Percentiles rank a stretch among this genome's conserved stretches.
phyloP scores from a whole-genome alignment of 2,888 invertebrate species.

The Nesidiocoris tenuis region DNA sequence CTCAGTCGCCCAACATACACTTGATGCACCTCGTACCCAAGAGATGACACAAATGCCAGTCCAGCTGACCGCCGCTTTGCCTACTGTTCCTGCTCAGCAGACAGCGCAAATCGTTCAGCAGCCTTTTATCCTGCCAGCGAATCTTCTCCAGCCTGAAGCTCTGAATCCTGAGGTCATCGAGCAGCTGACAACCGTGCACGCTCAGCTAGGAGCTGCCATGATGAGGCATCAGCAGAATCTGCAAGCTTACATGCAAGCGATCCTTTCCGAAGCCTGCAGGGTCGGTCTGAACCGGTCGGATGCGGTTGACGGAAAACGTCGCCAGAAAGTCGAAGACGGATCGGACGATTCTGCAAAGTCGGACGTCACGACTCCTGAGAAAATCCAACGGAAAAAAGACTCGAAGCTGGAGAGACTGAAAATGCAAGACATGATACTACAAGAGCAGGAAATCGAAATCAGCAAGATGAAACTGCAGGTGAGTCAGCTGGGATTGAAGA shows the following conservation, averaged over 20 bases:
- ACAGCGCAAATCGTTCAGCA: neutral
- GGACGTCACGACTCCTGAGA: neutral
- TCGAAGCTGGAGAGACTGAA: slow-evolving; percentile 8
- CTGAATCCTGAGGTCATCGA: slow-evolving; percentile 19
- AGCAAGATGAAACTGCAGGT: slow-evolving; percentile 46
- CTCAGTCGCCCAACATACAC: neutral
- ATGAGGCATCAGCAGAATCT: slow-evolving; percentile 40
- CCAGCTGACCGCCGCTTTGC: neutral
- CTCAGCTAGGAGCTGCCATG: slow-evolving; percentile 37
- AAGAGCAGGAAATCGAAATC: slow-evolving; percentile 40
- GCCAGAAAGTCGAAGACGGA: neutral
- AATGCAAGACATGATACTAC: slow-evolving; percentile 8
- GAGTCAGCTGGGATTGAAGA: slow-evolving; percentile 43
- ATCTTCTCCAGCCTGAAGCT: neutral
- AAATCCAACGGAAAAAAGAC: neutral
- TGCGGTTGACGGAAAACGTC: neutral
- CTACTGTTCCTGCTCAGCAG: neutral
- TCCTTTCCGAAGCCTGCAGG: slow-evolving; percentile 24
- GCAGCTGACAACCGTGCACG: slow-evolving; percentile 22
- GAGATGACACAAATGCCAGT: neutral
- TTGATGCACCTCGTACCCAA: neutral
- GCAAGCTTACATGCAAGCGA: slow-evolving; percentile 43
- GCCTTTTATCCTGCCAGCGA: neutral
- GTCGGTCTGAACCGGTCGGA: slow-evolving; percentile 13
- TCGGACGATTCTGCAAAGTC: neutral